Evolutionary conservation across 92 coral and sea anemone species (phyloP).

Genomic region (Virgularia gustaviana): DNA sequence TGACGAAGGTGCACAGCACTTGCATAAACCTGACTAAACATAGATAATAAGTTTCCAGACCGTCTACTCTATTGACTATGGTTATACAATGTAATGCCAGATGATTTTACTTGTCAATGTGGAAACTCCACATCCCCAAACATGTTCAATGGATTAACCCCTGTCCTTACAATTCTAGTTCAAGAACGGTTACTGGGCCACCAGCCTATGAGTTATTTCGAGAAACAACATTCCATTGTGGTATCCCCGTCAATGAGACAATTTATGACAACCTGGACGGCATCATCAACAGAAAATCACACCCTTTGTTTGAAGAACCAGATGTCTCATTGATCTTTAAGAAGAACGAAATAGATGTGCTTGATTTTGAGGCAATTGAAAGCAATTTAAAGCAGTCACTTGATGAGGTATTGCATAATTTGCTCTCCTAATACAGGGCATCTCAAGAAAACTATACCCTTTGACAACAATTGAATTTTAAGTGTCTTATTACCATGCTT

Average conservation of each 20-base stretch:
- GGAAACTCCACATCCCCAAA: too few species aligned
- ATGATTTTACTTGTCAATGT: too few species aligned
- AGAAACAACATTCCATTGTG: constrained; percentile 81
- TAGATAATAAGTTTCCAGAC: too few species aligned
- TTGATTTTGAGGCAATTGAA: constrained; percentile 80
- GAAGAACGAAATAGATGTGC: constrained; percentile 81
- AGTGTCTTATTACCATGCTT: too few species aligned
- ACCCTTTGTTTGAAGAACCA: constrained; percentile 91
- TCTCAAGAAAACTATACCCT: background rate
- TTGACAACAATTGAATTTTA: background rate
- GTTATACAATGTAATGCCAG: too few species aligned
- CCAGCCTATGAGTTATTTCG: constrained; percentile 83
- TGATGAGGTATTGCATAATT: constrained; percentile 68
- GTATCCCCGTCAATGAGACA: constrained; percentile 82
- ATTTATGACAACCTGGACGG: constrained; percentile 90
- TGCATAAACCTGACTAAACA: too few species aligned
- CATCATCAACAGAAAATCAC: constrained; percentile 61
- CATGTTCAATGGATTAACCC: too few species aligned
- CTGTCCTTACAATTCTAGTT: too few species aligned
- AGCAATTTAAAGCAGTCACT: constrained; percentile 69
- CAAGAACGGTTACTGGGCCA: constrained; percentile 68
- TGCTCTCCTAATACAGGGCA: background rate
- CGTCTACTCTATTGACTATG: too few species aligned
- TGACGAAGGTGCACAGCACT: too few species aligned
- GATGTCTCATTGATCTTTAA: constrained; percentile 96